Evolutionary conservation across 2,888 invertebrate genomes (phyloP), one percentile per base, ranked within the genome.

Genomic region (Epinotia brunnichana): DNA sequence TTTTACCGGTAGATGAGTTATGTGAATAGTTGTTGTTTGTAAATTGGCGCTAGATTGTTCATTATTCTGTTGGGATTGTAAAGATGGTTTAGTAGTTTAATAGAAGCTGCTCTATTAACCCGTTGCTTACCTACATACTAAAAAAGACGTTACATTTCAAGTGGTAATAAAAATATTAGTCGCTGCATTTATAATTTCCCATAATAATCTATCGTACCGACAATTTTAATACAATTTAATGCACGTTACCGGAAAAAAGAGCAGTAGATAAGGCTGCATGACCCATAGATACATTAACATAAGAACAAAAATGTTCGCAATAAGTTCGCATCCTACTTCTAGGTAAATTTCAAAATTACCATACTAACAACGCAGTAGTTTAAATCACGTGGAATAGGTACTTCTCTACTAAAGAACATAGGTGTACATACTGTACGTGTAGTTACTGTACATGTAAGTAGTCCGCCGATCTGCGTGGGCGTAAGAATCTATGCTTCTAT

Each of bases 401-500:
- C 57, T 61, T 76, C 66, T 59, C 73, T 73, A 56, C 41, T 10
- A 35, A 35, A 19, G 21, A 9, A n/a, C 21, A 44, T 44, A 61
- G 17, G 44, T n/a, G 60, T 60, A 59, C 35, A 39, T 29, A 35
- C 17, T 21, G 4, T 53, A 53, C n/a, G 5, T 57, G 74, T 71
- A 76, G 48, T 72, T n/a, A n/a, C n/a, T n/a, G n/a, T n/a, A n/a
- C n/a, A 69, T 63, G 48, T 66, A 44, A 69, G 61, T 71, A 76
- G 70, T 72, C 73, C 71, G 74, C 73, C 71, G 74, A 71, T 62
- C 64, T 59, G 75, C 74, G 85, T 87, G 81, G 84, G 85, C 73
- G 83, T 77, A 76, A 77, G 78, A 80, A n/a, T 17, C 17, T 17
- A 77, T 79, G 76, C 77, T 80, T 75, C 74, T 77, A 70, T 76